These are phyloP conservation scores for Takifugu bimaculatus DNA, from an alignment of 2,113 vertebrate genomes.

Conservation along the genomic window DNA sequence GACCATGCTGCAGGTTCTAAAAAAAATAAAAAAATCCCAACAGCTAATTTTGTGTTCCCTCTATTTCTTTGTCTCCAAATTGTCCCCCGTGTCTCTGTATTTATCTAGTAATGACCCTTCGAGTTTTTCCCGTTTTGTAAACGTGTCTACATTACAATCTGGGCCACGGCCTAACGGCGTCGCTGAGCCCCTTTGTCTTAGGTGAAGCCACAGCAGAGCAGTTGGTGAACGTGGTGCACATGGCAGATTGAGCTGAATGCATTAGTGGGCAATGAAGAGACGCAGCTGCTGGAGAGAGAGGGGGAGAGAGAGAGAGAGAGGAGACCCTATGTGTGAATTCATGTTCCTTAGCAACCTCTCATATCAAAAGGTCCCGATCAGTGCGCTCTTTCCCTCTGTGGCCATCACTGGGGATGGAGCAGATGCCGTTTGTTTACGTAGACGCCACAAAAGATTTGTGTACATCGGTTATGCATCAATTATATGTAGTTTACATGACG, in stretches of 20 bases:
- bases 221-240: slow-evolving; percentile 52
- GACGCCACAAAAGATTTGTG: slow-evolving; percentile 44
- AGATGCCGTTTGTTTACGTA: slow-evolving; percentile 56
- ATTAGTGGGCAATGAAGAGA: slow-evolving; percentile 63
- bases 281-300: slow-evolving; percentile 66
- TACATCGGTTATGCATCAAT: not conserved
- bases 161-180: slow-evolving; percentile 16
- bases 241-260: slow-evolving; percentile 66
- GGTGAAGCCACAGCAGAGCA: slow-evolving; percentile 39
- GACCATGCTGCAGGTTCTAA: slow-evolving; percentile 5
- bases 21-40: not conserved
- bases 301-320: slow-evolving; percentile 43
- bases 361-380: slow-evolving; percentile 55
- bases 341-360: slow-evolving; percentile 74
- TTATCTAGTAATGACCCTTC: slow-evolving; percentile 30
- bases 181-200: slow-evolving; percentile 56
- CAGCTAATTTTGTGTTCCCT: slow-evolving; percentile 1
- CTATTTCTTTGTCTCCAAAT: slow-evolving; percentile 21
- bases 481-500: not conserved
- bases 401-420: slow-evolving; percentile 31
- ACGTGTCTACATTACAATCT: slow-evolving; percentile 16
- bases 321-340: slow-evolving; percentile 65
- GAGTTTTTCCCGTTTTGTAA: slow-evolving; percentile 14
- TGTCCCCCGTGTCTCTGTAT: slow-evolving; percentile 17
- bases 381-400: slow-evolving; percentile 14